Percentiles rank a stretch among this genome's conserved stretches.
These are phyloP conservation scores for Ladona fulva DNA, from an alignment of 1,140 invertebrate species.

Conservation along the genomic window DNA sequence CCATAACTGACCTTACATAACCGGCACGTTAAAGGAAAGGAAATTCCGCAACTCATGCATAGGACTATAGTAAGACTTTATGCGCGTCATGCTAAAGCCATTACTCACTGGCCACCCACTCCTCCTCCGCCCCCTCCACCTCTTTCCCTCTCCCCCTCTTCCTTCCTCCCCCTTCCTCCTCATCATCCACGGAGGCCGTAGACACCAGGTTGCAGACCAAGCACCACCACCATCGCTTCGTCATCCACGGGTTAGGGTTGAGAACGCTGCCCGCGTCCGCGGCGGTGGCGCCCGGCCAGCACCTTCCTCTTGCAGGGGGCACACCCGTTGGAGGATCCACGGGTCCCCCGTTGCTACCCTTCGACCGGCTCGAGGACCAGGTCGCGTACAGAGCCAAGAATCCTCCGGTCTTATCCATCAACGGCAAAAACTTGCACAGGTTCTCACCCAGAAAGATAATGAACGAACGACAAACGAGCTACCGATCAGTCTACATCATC, in stretches of 20 bases:
- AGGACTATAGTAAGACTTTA: too few relatives aligned
- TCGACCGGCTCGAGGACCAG: not conserved
- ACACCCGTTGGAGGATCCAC: not conserved
- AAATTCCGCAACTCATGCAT: too few relatives aligned
- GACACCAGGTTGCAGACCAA: not conserved
- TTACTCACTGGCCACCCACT: not conserved
- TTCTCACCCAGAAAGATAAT: too few relatives aligned
- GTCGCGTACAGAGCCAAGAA: not conserved
- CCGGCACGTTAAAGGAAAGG: too few relatives aligned
- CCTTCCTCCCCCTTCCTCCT: not conserved
- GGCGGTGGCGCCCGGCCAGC: not conserved
- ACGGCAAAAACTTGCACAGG: not conserved
- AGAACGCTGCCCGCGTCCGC: not conserved
- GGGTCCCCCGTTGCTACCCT: not conserved
- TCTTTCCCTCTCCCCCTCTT: not conserved
- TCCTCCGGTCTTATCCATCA: not conserved
- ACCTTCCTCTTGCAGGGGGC: not conserved
- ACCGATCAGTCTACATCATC: too few relatives aligned
- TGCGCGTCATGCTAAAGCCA: too few relatives aligned
- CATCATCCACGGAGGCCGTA: not conserved
- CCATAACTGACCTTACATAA: too few relatives aligned
- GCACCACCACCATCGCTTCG: not conserved
- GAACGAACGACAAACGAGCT: too few relatives aligned
- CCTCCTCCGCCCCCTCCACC: not conserved
- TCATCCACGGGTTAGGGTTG: not conserved